Base-by-base conservation (phyloP, 1,140 invertebrate genomes). In the Drosophila erecta region DNA sequence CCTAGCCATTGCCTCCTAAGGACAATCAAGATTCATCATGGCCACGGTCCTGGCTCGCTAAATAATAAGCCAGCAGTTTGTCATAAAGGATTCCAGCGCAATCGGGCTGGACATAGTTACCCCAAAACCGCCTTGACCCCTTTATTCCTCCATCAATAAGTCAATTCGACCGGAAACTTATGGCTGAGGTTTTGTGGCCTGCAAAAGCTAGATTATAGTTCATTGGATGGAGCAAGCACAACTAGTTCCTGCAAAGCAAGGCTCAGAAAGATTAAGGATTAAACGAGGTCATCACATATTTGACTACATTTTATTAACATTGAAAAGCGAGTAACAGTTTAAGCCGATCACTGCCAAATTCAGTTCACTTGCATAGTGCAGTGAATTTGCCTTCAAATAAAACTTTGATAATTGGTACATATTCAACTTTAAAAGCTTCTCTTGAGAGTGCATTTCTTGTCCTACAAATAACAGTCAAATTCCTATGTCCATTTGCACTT, bases 61-160 rank as follows among this genome's bases (percentile, higher is more conserved):
- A 51, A 76, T 87, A 87, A 81, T 87, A 87, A 87, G 70, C 75
- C 79, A 49, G 76, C 76, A 77, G 84, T 89, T 84, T 89, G 85
- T 90, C 84, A 84, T 89, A 73, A 85, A 76, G 81, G 62, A 54
- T 57, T 49, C 37, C 51, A 56, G 59, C 47, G 56, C 77, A 75
- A 72, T 53, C 66, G 43, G 47, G 43, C 59, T 79, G 67, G 65
- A 35, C 56, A 64, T 83, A 72, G 49, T 59, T 50, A 22, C 15
- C 44, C 69, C 64, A 64, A 85, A 62, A 67, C 66, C 62, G 76
- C 17, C 65, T 38, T 3, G n/a, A 12, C 59, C 53, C 46, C 41
- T 44, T 66, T n/a, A 38, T 44, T 78, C 38, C 65, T 46, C 22
- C 24, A n/a, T n/a, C 41, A 56, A 46, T 47, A 50, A 89, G 76